phyloP scores from a whole-genome alignment of 2,797 vertebrate genomes.

The Muscicapa comitata region DNA sequence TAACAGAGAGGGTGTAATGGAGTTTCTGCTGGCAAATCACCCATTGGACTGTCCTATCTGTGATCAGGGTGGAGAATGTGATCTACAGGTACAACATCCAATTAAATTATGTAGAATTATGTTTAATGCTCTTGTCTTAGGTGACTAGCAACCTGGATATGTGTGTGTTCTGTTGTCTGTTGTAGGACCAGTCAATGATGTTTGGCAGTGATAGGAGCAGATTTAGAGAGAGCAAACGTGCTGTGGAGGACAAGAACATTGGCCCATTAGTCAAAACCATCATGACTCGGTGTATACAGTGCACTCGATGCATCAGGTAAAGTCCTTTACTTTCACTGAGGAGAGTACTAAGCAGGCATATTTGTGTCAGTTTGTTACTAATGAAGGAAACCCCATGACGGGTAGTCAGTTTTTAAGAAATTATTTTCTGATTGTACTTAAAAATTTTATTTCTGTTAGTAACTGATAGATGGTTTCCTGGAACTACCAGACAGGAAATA shows the following conservation, averaged over 20 bases:
- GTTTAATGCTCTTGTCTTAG: neutral
- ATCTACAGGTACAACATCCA: conserved; percentile 86
- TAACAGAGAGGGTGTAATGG: conserved; percentile 96
- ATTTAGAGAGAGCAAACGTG: conserved; percentile 91
- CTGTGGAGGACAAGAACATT: conserved; percentile 98
- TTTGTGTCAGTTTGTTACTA: neutral
- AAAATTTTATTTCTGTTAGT: neutral
- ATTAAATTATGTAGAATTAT: neutral
- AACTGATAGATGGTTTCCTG: neutral
- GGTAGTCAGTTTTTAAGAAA: neutral
- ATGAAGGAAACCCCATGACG: neutral
- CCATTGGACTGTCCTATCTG: conserved; percentile 98
- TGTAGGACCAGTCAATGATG: conserved; percentile 88
- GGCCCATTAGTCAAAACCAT: conserved; percentile 97
- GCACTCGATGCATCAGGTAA: conserved; percentile 95
- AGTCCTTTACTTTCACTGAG: neutral
- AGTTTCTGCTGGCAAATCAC: conserved; percentile 96
- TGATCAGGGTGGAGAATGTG: conserved; percentile 98
- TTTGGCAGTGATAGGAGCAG: conserved; percentile 96
- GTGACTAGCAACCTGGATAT: neutral
- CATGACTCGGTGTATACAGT: conserved; percentile 98
- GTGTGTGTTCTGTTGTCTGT: conserved; percentile 11
- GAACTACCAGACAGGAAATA: neutral
- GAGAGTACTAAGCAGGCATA: neutral
- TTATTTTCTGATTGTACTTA: neutral